Percentiles rank a stretch among this genome's conserved stretches.
phyloP scores from a whole-genome alignment of 2,888 invertebrate species.

The Eupithecia subfuscata region DNA sequence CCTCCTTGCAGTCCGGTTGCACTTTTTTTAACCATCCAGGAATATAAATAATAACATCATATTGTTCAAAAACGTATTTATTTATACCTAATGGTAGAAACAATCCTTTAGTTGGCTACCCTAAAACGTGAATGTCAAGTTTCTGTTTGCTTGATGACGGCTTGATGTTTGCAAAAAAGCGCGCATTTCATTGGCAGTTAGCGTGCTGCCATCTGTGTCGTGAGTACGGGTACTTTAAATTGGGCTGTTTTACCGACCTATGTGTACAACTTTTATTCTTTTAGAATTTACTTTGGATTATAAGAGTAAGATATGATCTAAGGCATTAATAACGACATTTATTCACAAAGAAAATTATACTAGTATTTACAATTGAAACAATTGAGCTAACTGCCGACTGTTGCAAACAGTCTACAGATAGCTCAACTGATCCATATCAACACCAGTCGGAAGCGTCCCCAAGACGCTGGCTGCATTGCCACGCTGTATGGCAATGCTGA shows the following conservation, averaged over 20 bases:
- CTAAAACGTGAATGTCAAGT: slow-evolving; percentile 58
- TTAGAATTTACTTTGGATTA: background rate
- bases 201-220: slow-evolving; percentile 64
- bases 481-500: too few species aligned
- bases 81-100: slow-evolving; percentile 37
- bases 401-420: too few species aligned
- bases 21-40: background rate
- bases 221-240: background rate
- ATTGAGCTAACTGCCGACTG: too few species aligned
- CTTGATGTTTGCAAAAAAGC: slow-evolving; percentile 56
- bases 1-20: background rate
- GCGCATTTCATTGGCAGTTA: slow-evolving; percentile 57
- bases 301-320: too few species aligned
- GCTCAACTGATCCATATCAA: too few species aligned
- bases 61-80: background rate
- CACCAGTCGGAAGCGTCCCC: too few species aligned
- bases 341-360: too few species aligned
- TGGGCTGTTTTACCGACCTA: slow-evolving; percentile 50
- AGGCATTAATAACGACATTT: too few species aligned
- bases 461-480: too few species aligned
- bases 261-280: background rate
- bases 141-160: slow-evolving; percentile 23
- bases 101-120: slow-evolving; percentile 53
- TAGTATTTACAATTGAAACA: too few species aligned
- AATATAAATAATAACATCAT: background rate